Base-by-base conservation (phyloP, 2,113 vertebrate genomes). In the Malurus elegans region DNA sequence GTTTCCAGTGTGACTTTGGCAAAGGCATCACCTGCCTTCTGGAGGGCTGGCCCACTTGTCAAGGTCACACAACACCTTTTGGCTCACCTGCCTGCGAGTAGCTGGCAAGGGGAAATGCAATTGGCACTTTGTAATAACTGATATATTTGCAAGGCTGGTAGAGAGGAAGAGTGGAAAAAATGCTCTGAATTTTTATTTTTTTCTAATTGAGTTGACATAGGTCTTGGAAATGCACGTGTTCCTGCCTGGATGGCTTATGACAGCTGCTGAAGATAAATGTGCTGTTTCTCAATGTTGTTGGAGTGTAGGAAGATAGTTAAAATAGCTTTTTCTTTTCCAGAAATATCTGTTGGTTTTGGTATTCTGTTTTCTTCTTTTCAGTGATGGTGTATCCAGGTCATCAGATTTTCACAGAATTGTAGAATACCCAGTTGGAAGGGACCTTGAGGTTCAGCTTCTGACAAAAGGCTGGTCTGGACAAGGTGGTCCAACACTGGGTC, bases 1-100 rank as follows among this genome's bases (percentile, higher is more conserved):
- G 53, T 87, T 95, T 96, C 78, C 91, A 74, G 85, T 76, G 34
- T 73, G 66, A 71, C 91, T 90, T 78, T 94, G 96, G 93, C 96
- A 78, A 44, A 79, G 91, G 36, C 18, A 23, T 86, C 76, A 42
- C 65, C 83, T 66, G 90, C 87, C 58, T 94, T 91, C 76, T 58
- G 76, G 53, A 83, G 61, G 75, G 92, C 86, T 91, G 86, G 62
- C 78, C 80, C 32, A 2, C 73, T 89, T 93, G 90, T 94, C 93
- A 94, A 71, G 34, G 42, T 93, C 76, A 92, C 75, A 9, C 54
- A 70, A 76, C 93, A 56, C 86, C 91, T 93, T 42, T 91, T 44
- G 28, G 78, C 93, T 95, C 13, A 6, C 86, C 72, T 93, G 85
- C 47, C 71, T 96, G 58, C 51, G 19, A 47, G 66, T 28, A 50